Conservation (phyloP, 2,888 invertebrate genomes). For the Allolobophora icterica region DNA sequence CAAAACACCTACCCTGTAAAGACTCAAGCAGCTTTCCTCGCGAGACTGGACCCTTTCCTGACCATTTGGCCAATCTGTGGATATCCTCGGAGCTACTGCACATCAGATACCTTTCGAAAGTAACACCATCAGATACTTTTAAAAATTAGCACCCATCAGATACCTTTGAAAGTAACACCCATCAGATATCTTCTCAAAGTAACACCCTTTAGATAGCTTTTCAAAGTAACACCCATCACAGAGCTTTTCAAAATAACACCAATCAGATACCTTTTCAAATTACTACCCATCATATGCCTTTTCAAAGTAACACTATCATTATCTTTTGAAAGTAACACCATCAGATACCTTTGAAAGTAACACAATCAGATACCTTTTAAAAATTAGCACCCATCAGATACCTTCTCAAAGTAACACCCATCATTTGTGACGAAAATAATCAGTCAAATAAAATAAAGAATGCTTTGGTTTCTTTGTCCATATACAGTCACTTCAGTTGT, state of each 20-base stretch:
- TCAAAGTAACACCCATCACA: too few species aligned
- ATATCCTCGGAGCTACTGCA: constrained; percentile 75
- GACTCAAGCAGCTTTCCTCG: constrained; percentile 81
- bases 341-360: too few species aligned
- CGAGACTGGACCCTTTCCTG: constrained; percentile 77
- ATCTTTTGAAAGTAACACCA: too few species aligned
- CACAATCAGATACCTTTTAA: neutral
- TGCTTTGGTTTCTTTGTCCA: neutral
- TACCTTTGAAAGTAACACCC: too few species aligned
- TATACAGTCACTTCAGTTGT: neutral
- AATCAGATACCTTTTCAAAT: constrained; percentile 79
- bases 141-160: too few species aligned
- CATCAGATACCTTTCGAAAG: constrained; percentile 80
- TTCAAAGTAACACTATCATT: too few species aligned
- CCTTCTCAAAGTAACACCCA: neutral
- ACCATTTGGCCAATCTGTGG: constrained; percentile 71
- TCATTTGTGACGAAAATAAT: neutral
- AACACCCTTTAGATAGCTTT: too few species aligned
- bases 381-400: neutral
- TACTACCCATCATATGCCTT: too few species aligned
- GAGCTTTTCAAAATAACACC: constrained; percentile 70
- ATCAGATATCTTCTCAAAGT: too few species aligned
- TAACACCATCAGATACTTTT: neutral
- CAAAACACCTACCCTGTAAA: constrained; percentile 72
- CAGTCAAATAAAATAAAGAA: neutral